Evolutionary conservation across 2,797 vertebrate genomes (phyloP).

Genomic region (Propithecus deckenii): DNA sequence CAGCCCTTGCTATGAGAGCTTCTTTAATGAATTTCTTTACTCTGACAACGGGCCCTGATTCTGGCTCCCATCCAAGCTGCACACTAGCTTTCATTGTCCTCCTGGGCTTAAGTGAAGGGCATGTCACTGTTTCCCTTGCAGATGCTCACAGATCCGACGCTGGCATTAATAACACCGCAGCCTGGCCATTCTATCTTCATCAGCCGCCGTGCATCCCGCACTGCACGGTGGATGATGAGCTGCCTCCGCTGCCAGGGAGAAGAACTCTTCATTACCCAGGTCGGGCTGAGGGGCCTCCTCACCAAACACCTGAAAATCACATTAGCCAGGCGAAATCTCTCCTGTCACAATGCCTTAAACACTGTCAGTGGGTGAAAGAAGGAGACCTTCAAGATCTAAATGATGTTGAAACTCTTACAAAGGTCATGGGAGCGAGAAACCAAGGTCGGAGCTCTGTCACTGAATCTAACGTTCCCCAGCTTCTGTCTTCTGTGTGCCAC

Average conservation of each 20-base stretch:
- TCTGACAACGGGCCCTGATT: slow-evolving; percentile 47
- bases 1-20: slow-evolving; percentile 51
- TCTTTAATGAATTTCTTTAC: slow-evolving; percentile 69
- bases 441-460: neutral
- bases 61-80: slow-evolving; percentile 44
- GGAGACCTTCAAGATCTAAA: neutral
- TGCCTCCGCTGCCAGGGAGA: slow-evolving; percentile 77
- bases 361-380: neutral
- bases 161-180: slow-evolving; percentile 75
- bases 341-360: neutral
- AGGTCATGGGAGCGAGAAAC: neutral
- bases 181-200: slow-evolving; percentile 83
- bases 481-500: neutral
- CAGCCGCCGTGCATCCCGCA: slow-evolving; percentile 64
- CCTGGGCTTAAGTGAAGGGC: slow-evolving; percentile 80
- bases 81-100: slow-evolving; percentile 75
- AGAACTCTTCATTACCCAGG: slow-evolving; percentile 79
- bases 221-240: slow-evolving; percentile 72
- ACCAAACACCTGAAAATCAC: slow-evolving; percentile 72
- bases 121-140: slow-evolving; percentile 82
- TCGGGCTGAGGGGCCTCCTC: slow-evolving; percentile 61
- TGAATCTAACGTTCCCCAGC: accelerated
- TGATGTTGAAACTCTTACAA: neutral
- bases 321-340: neutral
- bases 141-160: slow-evolving; percentile 47